Evolutionary conservation across 2,113 vertebrate species (phyloP).

Genomic region (Lepidothrix coronata): DNA sequence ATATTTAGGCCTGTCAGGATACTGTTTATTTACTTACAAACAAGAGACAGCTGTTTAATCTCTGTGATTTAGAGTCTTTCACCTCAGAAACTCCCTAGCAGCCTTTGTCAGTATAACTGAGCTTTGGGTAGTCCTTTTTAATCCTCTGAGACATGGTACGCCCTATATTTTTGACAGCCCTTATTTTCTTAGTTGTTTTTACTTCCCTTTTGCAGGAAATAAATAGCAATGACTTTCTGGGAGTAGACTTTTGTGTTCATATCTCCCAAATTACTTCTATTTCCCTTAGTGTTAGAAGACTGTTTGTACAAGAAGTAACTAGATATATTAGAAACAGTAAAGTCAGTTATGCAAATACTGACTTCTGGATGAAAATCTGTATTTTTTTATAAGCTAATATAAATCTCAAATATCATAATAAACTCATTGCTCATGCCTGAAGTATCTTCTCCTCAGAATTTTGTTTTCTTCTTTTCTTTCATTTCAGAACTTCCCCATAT

Average conservation of each 20-base stretch:
- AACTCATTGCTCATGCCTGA: background rate
- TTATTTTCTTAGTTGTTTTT: background rate
- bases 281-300: background rate
- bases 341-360: background rate
- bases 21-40: background rate
- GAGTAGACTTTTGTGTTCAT: background rate
- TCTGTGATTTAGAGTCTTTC: background rate
- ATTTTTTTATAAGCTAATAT: background rate
- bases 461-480: background rate
- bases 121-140: background rate
- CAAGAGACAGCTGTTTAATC: background rate
- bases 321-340: background rate
- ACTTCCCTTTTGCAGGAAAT: background rate
- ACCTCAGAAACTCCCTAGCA: background rate
- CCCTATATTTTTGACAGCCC: background rate
- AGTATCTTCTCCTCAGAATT: background rate
- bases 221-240: background rate
- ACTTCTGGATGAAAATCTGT: background rate
- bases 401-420: background rate
- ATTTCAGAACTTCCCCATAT: background rate
- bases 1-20: background rate
- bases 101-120: background rate
- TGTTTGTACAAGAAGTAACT: background rate
- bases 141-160: background rate
- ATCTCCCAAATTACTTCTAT: background rate